Percentiles rank a stretch among this genome's conserved stretches.
Evolutionary conservation across 2,113 vertebrate genomes (phyloP).

Genomic region (Potamarius usumacintae): DNA sequence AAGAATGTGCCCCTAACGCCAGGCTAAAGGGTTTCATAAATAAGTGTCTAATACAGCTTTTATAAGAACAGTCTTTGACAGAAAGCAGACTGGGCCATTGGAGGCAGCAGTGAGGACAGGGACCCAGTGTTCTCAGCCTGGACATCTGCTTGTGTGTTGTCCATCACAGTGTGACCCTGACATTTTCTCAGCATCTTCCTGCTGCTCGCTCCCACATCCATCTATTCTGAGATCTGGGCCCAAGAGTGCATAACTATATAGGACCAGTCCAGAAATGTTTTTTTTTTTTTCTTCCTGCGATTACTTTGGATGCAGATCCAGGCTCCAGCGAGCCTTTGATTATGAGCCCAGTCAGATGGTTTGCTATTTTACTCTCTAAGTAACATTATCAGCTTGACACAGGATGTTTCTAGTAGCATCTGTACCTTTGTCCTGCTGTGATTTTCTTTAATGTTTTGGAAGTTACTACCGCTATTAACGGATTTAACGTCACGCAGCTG

Average conservation of each 20-base stretch:
- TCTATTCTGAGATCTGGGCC: conserved; percentile 39
- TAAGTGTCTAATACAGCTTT: background rate
- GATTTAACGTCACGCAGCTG: conserved; percentile 23
- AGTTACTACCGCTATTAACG: conserved; percentile 41
- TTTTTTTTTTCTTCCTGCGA: background rate
- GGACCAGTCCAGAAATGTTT: background rate
- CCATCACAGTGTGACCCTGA: conserved; percentile 27
- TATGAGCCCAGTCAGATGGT: conserved; percentile 8
- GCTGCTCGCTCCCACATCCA: conserved; percentile 29
- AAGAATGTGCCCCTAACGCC: conserved; percentile 45
- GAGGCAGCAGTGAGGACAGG: conserved; percentile 43
- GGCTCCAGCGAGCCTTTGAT: conserved; percentile 14
- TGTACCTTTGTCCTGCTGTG: background rate
- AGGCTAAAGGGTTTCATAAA: conserved; percentile 35
- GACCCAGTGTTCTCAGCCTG: conserved; percentile 38
- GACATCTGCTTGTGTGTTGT: conserved; percentile 38
- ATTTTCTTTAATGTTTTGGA: background rate
- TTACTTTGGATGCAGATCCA: conserved; percentile 32
- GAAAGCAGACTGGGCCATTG: conserved; percentile 38
- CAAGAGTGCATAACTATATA: conserved; percentile 22
- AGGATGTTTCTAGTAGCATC: conserved; percentile 39
- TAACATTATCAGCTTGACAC: conserved; percentile 24
- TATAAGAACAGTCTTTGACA: conserved; percentile 15
- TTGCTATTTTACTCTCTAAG: conserved; percentile 19
- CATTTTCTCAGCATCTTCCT: conserved; percentile 54